Percentiles rank a stretch among this genome's conserved stretches.
phyloP scores from a whole-genome alignment of 1,140 invertebrate genomes.

The Idris sp. region DNA sequence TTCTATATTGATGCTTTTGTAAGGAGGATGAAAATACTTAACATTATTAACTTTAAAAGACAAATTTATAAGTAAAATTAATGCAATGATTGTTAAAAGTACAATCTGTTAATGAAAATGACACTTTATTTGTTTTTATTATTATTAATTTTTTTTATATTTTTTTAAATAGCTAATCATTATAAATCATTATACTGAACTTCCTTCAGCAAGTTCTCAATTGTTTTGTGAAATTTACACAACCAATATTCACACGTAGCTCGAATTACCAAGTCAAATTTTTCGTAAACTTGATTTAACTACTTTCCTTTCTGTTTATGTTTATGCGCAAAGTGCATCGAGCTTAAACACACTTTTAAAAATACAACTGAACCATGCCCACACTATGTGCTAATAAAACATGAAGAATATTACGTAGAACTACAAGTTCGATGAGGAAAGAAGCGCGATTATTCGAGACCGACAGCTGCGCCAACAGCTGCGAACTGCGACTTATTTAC shows the following conservation, averaged over 20 bases:
- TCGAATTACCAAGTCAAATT: constrained; percentile 25
- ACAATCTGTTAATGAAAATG: too few relatives aligned
- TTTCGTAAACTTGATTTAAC: constrained; percentile 14
- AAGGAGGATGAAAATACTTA: too few relatives aligned
- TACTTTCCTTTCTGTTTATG: constrained; percentile 16
- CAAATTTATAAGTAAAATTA: too few relatives aligned
- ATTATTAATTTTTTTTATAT: too few relatives aligned
- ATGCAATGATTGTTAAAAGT: too few relatives aligned
- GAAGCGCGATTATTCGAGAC: constrained; percentile 34
- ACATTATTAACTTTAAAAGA: too few relatives aligned
- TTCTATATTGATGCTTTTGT: too few relatives aligned
- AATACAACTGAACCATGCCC: constrained; percentile 24
- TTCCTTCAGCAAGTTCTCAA: too few relatives aligned
- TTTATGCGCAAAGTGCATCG: constrained; percentile 8
- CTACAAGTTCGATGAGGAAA: constrained; percentile 33
- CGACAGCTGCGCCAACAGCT: constrained; percentile 50
- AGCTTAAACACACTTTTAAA: constrained; percentile 22
- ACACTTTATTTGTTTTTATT: too few relatives aligned
- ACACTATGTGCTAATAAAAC: constrained; percentile 23
- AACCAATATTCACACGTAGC: constrained; percentile 30
- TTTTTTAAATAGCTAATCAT: too few relatives aligned
- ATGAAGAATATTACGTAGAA: constrained; percentile 35
- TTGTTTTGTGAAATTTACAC: constrained; percentile 1
- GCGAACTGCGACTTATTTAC: constrained; percentile 41
- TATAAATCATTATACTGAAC: too few relatives aligned